Conservation (phyloP, 2,888 invertebrate species). For the Phorcus lineatus region DNA sequence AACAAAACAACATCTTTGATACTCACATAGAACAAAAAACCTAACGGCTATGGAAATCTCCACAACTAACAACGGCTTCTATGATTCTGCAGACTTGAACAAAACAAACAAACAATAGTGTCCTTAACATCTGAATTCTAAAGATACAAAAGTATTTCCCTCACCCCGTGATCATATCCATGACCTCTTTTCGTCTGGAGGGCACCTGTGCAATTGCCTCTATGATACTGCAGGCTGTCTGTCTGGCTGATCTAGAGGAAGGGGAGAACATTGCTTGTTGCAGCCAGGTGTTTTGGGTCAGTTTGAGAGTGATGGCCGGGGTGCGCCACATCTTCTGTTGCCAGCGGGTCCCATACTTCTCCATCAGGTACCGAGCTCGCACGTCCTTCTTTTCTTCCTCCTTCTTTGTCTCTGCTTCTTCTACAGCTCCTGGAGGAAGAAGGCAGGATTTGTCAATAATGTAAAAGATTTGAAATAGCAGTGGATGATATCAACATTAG, state of each 20-base stretch:
- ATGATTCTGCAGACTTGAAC: too few relatives aligned
- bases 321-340: constrained; percentile 75
- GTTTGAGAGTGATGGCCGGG: constrained; percentile 56
- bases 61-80: too few relatives aligned
- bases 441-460: too few relatives aligned
- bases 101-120: too few relatives aligned
- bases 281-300: constrained; percentile 84
- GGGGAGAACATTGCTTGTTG: constrained; percentile 94
- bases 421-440: background rate
- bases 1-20: too few relatives aligned
- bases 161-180: constrained; percentile 91
- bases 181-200: constrained; percentile 82
- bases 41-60: too few relatives aligned
- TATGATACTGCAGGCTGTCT: constrained; percentile 91
- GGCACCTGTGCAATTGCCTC: constrained; percentile 84
- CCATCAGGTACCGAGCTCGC: constrained; percentile 81
- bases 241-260: constrained; percentile 90
- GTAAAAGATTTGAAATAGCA: too few relatives aligned
- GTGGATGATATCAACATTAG: too few relatives aligned
- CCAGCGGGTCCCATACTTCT: constrained; percentile 87
- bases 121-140: too few relatives aligned
- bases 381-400: constrained; percentile 52
- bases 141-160: too few relatives aligned
- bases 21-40: too few relatives aligned
- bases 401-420: constrained; percentile 45